Base-by-base conservation (phyloP, 1,140 invertebrate species). In the Hirudo medicinalis region DNA sequence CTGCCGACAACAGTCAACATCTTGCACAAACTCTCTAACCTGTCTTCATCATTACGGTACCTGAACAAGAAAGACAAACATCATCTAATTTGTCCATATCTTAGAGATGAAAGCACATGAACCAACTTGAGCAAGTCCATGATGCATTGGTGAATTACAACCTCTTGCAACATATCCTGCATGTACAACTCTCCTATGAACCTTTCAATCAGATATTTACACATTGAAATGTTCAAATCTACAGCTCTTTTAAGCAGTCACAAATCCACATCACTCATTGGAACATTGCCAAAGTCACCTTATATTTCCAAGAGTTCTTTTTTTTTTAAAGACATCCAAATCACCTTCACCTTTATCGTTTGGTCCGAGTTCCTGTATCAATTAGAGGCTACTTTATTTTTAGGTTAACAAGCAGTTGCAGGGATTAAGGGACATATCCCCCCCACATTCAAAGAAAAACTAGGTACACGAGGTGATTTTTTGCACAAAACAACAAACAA, bases 181-280 rank as follows among this genome's bases (percentile, higher is more conserved):
- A 22, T 63, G 57, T 63, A 63, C 57, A 63, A 63, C 57, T 63
- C 57, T 22, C 57, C 57, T 63, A 63, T 63, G 57, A 63, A 63
- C 57, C 57, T 63, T 22, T 22, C 15, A 17, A 49, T 8, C 15
- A 15, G 11, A 49, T 49, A 5, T 49, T 49, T 49, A 0, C 0
- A 49, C 9, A 49, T 49, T 49, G 43, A 49, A 49, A 49, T 49
- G 43, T 17, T 49, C 13, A 13, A 49, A 13, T 49, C 43, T 49
- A 17, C 11, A 49, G 6, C 32, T 36, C 13, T 49, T 49, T 17
- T 49, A 17, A 49, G 6, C 32, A 36, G 32, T 6, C 32, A 36
- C 32, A 3, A 36, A 36, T 36, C 6, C 32, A 36, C 32, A 36
- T 36, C 32, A 36, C 6, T 36, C 6, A 36, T 6, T 36, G 32